A percentile compares a stretch with the other conserved stretches of the same genome.
These are phyloP conservation scores for Diachasma alloeum DNA, from an alignment of 1,140 invertebrate genomes.

Conservation along the genomic window DNA sequence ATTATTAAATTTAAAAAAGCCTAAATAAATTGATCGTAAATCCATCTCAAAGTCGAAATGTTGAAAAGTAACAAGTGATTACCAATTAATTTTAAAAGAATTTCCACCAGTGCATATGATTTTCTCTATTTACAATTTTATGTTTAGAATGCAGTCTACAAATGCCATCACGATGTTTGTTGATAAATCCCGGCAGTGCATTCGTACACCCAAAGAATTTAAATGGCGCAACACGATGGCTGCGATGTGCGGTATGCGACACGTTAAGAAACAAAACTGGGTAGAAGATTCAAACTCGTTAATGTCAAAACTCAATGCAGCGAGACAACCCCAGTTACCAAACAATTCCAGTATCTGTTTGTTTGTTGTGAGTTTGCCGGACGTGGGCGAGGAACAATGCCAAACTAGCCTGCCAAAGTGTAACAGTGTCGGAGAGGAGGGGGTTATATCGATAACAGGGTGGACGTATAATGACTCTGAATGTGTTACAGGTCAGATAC, in stretches of 20 bases:
- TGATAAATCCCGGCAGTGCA: neutral
- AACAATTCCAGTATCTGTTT: slow-evolving; percentile 19
- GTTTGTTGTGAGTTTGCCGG: slow-evolving; percentile 26
- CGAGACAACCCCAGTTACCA: slow-evolving; percentile 6
- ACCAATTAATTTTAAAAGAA: too few relatives aligned
- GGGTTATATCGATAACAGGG: slow-evolving; percentile 24
- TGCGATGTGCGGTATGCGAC: neutral
- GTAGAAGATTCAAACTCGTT: neutral
- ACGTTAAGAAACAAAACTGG: neutral
- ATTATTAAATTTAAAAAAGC: too few relatives aligned
- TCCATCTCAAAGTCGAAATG: too few relatives aligned
- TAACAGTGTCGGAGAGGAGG: neutral
- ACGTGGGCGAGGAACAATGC: slow-evolving; percentile 7
- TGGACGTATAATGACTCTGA: neutral
- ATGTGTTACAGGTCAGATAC: slow-evolving; percentile 1
- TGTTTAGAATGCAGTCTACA: neutral
- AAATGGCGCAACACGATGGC: neutral
- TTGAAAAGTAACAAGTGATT: too few relatives aligned
- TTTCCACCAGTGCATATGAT: too few relatives aligned
- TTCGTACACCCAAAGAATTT: neutral
- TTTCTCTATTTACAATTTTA: too few relatives aligned
- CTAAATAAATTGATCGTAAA: too few relatives aligned
- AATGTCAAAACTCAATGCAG: neutral
- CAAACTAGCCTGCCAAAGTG: slow-evolving; percentile 23
- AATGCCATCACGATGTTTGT: neutral